These are phyloP conservation scores for Aegithalos caudatus DNA, from an alignment of 2,113 vertebrate species.

Conservation along the genomic window DNA sequence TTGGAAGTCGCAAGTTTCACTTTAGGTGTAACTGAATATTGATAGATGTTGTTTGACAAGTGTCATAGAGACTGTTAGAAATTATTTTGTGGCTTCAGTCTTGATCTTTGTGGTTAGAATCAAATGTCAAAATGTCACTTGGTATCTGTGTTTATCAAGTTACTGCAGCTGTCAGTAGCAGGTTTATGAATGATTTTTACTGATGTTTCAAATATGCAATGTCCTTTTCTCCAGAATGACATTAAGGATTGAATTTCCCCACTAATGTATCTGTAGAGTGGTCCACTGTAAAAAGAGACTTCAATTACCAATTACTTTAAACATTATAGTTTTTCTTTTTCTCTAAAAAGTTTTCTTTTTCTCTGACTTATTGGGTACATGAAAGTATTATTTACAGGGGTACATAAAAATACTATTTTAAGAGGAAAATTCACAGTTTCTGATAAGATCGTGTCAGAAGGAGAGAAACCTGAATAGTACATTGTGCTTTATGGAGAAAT, in stretches of 20 bases:
- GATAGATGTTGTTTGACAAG: background rate
- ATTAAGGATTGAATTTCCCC: background rate
- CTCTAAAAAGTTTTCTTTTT: background rate
- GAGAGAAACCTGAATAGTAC: background rate
- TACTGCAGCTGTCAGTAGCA: background rate
- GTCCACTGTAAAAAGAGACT: background rate
- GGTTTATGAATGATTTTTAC: background rate
- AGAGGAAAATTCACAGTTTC: background rate
- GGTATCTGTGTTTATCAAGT: background rate
- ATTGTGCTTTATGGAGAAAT: background rate
- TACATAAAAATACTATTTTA: background rate
- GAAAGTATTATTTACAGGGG: background rate
- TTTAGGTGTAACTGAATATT: background rate
- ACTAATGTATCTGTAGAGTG: background rate
- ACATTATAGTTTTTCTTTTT: background rate
- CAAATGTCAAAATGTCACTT: background rate
- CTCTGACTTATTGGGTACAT: background rate
- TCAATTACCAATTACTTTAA: background rate
- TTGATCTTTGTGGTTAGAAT: background rate
- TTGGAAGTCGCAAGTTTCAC: background rate
- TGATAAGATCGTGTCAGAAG: background rate
- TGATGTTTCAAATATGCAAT: background rate
- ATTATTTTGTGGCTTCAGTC: background rate
- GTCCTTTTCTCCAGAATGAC: background rate
- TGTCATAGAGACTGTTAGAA: background rate